These are phyloP conservation scores for Elgaria multicarinata DNA, from an alignment of 2,113 vertebrate genomes.

Conservation along the genomic window DNA sequence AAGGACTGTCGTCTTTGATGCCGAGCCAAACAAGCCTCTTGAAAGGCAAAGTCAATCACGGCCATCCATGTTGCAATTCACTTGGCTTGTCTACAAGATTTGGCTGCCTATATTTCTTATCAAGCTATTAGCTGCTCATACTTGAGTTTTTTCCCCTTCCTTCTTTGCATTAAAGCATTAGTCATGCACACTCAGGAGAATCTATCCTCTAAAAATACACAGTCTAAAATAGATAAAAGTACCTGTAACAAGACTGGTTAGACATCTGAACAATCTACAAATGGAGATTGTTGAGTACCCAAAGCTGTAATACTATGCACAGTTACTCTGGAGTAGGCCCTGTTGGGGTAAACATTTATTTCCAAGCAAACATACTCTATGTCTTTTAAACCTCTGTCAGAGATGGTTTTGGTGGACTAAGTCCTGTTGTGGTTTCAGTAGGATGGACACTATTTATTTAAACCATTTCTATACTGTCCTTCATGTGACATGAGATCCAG, in stretches of 20 bases:
- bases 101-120: constrained; percentile 28
- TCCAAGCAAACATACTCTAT: background rate
- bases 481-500: background rate
- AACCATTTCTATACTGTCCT: background rate
- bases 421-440: background rate
- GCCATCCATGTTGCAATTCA: constrained; percentile 6
- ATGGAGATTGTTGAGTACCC: background rate
- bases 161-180: constrained; percentile 34
- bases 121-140: constrained; percentile 19
- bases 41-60: constrained; percentile 41
- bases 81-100: constrained; percentile 6
- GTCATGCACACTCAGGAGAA: constrained; percentile 24
- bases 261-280: background rate
- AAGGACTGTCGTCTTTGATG: constrained; percentile 55
- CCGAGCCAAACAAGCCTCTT: constrained; percentile 58
- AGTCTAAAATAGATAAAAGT: constrained; percentile 11
- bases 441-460: background rate
- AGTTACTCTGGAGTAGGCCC: background rate
- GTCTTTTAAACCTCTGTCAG: background rate
- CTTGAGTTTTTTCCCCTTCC: constrained; percentile 1
- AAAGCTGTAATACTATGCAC: background rate
- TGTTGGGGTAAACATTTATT: background rate
- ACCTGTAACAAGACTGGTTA: background rate
- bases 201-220: constrained; percentile 9
- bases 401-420: background rate